Evolutionary conservation across 1,140 invertebrate genomes (phyloP).

Genomic region (Brevipalpus yothersi): DNA sequence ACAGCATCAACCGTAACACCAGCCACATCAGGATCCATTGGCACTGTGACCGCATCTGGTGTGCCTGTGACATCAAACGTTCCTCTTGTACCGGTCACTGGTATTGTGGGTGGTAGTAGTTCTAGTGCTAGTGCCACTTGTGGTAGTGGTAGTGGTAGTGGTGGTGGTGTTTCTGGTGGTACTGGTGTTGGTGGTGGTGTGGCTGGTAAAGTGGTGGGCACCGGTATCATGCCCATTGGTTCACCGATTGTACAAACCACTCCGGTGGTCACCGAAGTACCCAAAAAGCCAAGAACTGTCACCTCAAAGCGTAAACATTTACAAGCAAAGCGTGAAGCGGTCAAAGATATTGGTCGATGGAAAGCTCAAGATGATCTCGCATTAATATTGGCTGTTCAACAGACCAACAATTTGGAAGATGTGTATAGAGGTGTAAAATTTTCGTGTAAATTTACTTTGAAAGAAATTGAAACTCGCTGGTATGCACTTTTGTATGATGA

Average conservation of each 20-base stretch:
- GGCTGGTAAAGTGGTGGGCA: too few species aligned
- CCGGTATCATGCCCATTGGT: too few species aligned
- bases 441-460: conserved; percentile 74
- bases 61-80: not conserved
- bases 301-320: conserved; percentile 15
- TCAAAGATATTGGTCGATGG: conserved; percentile 77
- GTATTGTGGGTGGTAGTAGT: too few species aligned
- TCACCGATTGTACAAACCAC: not conserved
- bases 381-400: conserved; percentile 72
- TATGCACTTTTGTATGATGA: conserved; percentile 81
- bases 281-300: not conserved
- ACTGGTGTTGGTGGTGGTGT: too few species aligned
- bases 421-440: conserved; percentile 85
- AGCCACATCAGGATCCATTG: not conserved
- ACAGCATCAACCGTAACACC: too few species aligned
- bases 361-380: conserved; percentile 88
- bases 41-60: not conserved
- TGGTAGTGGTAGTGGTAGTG: not conserved
- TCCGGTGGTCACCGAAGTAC: not conserved
- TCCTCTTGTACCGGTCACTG: not conserved
- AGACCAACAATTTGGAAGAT: conserved; percentile 60
- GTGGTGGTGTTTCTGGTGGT: not conserved
- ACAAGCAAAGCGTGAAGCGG: conserved; percentile 33
- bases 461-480: conserved; percentile 85
- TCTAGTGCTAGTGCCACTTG: not conserved